Evolutionary conservation across 2,113 vertebrate genomes (phyloP), one percentile per base, ranked within the genome.

Genomic region (Hymenochirus boettgeri): DNA sequence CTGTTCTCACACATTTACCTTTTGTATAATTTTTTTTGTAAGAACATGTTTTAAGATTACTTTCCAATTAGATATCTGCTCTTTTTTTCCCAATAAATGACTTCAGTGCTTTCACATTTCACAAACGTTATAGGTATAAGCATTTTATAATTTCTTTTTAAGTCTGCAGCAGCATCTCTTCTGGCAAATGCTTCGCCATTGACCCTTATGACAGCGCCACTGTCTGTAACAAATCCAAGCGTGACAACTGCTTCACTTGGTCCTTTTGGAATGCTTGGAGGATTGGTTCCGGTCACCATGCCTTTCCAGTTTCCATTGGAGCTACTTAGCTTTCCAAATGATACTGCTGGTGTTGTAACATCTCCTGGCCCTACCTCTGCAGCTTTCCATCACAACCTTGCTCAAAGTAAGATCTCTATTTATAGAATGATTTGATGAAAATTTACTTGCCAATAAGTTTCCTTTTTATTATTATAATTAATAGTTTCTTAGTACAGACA

Each of bases 281-380:
- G 94, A 64, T 90, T 99, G 84, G 94, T 97, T 79, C 96, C 95
- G 45, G 96, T 96, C 59, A 95, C 93, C 47, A 85, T 98, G 80
- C 93, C 96, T 80, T 99, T 96, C 87, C 94, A 95, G 87, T 97
- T 94, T 85, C 92, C 95, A 53, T 76, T 90, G 85, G 87, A 91
- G 71, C 87, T 99, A 70, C 88, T 97, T 37, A 92, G 88, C 83
- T 91, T 90, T 76, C 87, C 86, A 73, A 84, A 85, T 3, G 88
- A 89, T 73, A 92, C 82, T 78, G 88, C 73, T 76, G 88, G 19
- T 86, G 91, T 72, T 80, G 86, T 85, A 88, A 82, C 66, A 81
- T 90, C 85, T 81, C 92, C 84, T 80, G 87, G 70, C 79, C 89
- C 89, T 90, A 90, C 89, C 89, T 90, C 89, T 88, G 86, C 83